Conservation (phyloP, 2,113 vertebrate genomes). For the Phylloscopus trochiloides region DNA sequence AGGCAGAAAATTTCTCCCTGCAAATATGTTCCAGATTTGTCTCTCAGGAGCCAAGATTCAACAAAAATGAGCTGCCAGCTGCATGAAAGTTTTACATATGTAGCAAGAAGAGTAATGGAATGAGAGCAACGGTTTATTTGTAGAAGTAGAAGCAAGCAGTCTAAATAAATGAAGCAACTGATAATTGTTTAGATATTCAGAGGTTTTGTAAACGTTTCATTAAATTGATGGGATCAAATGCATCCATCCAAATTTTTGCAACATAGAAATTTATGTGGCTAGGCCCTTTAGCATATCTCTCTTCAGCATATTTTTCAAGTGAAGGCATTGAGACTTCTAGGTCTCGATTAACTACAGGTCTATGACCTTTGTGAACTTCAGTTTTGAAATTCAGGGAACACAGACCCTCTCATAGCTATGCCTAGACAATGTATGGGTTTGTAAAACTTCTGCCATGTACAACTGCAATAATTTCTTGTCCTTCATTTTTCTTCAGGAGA, state of each 20-base stretch:
- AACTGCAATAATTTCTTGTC: background rate
- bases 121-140: slow-evolving; percentile 42
- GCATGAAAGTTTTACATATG: background rate
- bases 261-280: background rate
- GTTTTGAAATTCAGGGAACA: background rate
- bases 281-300: background rate
- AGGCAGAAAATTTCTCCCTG: background rate
- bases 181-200: slow-evolving; percentile 30
- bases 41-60: background rate
- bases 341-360: background rate
- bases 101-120: slow-evolving; percentile 18
- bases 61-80: background rate
- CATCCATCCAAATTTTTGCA: background rate
- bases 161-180: slow-evolving; percentile 56
- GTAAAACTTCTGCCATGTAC: background rate
- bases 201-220: slow-evolving; percentile 21
- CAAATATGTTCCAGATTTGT: background rate
- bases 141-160: slow-evolving; percentile 7
- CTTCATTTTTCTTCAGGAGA: background rate
- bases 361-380: background rate
- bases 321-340: background rate
- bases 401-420: background rate
- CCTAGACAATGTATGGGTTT: background rate
- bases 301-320: background rate
- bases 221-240: slow-evolving; percentile 21